phyloP scores from a whole-genome alignment of 1,140 invertebrate genomes.

The Papilio helenus region DNA sequence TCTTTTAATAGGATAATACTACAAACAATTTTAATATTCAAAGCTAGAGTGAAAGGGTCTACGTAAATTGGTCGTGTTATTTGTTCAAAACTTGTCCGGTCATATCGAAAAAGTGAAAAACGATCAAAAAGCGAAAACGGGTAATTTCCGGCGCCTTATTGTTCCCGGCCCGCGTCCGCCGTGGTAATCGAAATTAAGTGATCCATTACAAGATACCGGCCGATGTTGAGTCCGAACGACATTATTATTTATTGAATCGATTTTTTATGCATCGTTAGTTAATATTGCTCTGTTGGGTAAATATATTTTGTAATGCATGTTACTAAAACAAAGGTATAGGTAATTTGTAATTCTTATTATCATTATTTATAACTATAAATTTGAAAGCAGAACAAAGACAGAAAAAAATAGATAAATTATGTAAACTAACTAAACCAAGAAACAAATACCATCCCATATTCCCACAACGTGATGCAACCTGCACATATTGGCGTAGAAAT shows the following conservation, averaged over 20 bases:
- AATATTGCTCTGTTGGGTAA: constrained; percentile 39
- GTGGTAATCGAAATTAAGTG: constrained; percentile 79
- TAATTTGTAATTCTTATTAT: neutral
- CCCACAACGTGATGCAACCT: too few relatives aligned
- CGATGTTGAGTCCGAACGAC: constrained; percentile 58
- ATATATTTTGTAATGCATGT: neutral
- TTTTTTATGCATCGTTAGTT: constrained; percentile 66
- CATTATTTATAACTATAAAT: neutral
- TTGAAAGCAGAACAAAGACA: too few relatives aligned
- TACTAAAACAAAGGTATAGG: neutral
- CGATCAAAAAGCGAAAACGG: constrained; percentile 74
- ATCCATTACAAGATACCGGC: constrained; percentile 77
- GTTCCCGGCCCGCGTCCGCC: constrained; percentile 63
- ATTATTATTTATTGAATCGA: constrained; percentile 69
- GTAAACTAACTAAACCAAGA: too few relatives aligned
- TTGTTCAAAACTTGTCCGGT: constrained; percentile 57
- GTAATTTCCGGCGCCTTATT: constrained; percentile 77
- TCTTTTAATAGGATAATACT: constrained; percentile 52
- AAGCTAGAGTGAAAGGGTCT: constrained; percentile 41
- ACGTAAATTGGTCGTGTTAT: constrained; percentile 50
- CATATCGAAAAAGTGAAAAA: constrained; percentile 67
- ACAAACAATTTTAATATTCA: constrained; percentile 40
- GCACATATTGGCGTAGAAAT: too few relatives aligned
- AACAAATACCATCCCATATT: too few relatives aligned
- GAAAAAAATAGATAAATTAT: too few relatives aligned